These are phyloP conservation scores for Cynopterus brachyotis DNA, from an alignment of 2,113 vertebrate genomes.

Conservation along the genomic window DNA sequence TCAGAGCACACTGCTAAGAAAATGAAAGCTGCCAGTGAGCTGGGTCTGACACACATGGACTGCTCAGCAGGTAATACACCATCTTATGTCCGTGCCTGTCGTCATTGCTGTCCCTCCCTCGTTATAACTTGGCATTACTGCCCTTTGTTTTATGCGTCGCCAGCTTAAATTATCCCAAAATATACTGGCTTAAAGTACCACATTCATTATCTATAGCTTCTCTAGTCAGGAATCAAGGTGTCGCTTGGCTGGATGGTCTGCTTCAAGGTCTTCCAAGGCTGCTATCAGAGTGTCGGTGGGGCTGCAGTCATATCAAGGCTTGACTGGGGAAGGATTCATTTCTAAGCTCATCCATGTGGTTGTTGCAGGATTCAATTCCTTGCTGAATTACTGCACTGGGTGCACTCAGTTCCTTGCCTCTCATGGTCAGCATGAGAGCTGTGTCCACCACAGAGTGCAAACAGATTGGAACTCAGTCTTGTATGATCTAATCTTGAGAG, in stretches of 20 bases:
- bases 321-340: neutral
- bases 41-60: conserved; percentile 82
- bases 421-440: neutral
- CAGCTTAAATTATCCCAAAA: neutral
- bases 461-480: neutral
- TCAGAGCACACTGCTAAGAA: conserved; percentile 85
- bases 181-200: neutral
- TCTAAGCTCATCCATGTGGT: neutral
- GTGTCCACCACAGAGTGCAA: neutral
- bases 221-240: neutral
- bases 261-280: neutral
- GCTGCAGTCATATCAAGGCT: neutral
- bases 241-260: neutral
- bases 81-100: rapidly evolving
- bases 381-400: neutral
- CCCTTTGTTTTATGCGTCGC: neutral
- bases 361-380: neutral
- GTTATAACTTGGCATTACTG: neutral
- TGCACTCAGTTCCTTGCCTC: neutral
- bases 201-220: neutral
- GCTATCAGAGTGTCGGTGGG: neutral
- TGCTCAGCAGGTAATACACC: conserved; percentile 83
- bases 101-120: neutral
- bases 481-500: neutral
- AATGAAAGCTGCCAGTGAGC: conserved; percentile 82